Conservation (phyloP, 2,113 vertebrate species). For the Ptychochromis oligacanthus region DNA sequence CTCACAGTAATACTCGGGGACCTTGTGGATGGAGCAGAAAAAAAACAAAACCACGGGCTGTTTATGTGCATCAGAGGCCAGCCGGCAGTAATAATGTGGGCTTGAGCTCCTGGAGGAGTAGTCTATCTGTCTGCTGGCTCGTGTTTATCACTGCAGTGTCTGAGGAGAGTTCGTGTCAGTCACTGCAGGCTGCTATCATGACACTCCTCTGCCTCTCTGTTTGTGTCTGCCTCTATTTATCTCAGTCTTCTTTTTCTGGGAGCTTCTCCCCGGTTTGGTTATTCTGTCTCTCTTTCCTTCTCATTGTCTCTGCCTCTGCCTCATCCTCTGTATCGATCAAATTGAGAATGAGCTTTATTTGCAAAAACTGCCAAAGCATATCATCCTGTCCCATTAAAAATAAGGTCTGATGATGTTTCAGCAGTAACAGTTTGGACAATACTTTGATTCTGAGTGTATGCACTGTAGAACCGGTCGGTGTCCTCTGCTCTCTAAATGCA, state of each 20-base stretch:
- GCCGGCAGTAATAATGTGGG: not conserved
- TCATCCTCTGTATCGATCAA: not conserved
- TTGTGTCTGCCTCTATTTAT: not conserved
- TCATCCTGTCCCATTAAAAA: not conserved
- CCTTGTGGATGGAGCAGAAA: not conserved
- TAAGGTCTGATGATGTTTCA: not conserved
- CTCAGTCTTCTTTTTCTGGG: not conserved
- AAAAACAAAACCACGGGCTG: not conserved
- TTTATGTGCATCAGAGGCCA: not conserved
- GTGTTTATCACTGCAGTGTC: not conserved
- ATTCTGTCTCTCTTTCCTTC: not conserved
- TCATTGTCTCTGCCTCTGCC: too few species aligned
- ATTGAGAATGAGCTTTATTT: not conserved
- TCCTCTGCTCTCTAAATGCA: not conserved
- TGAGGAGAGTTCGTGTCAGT: not conserved
- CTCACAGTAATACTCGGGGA: too few species aligned
- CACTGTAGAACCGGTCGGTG: not conserved
- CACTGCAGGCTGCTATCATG: not conserved
- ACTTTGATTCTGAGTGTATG: not conserved
- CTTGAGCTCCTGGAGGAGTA: not conserved
- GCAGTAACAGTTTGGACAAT: not conserved
- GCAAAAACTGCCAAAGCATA: not conserved
- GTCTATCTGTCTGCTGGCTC: not conserved
- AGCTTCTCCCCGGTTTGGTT: not conserved
- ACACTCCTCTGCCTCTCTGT: not conserved